A percentile compares a stretch with the other conserved stretches of the same genome.
Conservation (phyloP, 2,888 invertebrate species). For the Drosophila macrothrix region DNA sequence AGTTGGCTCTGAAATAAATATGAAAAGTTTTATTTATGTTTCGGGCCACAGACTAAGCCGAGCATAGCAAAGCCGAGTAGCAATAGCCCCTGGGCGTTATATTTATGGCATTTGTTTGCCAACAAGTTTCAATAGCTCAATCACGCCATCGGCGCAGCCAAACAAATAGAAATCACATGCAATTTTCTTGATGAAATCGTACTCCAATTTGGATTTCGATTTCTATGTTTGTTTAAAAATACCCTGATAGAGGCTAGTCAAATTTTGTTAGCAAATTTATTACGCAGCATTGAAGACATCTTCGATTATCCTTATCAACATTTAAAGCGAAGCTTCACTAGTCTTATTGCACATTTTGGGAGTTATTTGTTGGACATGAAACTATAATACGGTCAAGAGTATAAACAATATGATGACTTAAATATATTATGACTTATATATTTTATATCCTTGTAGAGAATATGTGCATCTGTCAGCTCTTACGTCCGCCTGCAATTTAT, state of each 20-base stretch:
- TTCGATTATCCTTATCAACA: not conserved
- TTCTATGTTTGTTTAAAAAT: slow-evolving; percentile 11
- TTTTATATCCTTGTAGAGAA: not conserved
- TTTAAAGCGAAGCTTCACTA: not conserved
- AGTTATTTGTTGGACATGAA: not conserved
- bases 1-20: slow-evolving; percentile 78
- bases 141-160: slow-evolving; percentile 62
- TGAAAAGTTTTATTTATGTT: slow-evolving; percentile 80
- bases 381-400: not conserved
- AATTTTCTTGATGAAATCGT: slow-evolving; percentile 29
- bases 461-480: not conserved
- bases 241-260: not conserved
- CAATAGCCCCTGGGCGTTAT: slow-evolving; percentile 60
- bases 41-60: slow-evolving; percentile 37
- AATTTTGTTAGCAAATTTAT: not conserved
- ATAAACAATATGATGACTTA: not conserved
- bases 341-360: not conserved
- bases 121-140: slow-evolving; percentile 80
- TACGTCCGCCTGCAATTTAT: not conserved
- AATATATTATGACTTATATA: not conserved
- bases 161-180: slow-evolving; percentile 46
- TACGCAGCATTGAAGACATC: not conserved
- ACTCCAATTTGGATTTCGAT: slow-evolving; percentile 12
- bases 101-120: slow-evolving; percentile 82
- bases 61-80: slow-evolving; percentile 1